Conservation (phyloP, 2,113 vertebrate genomes). For the Urocitellus parryii region DNA sequence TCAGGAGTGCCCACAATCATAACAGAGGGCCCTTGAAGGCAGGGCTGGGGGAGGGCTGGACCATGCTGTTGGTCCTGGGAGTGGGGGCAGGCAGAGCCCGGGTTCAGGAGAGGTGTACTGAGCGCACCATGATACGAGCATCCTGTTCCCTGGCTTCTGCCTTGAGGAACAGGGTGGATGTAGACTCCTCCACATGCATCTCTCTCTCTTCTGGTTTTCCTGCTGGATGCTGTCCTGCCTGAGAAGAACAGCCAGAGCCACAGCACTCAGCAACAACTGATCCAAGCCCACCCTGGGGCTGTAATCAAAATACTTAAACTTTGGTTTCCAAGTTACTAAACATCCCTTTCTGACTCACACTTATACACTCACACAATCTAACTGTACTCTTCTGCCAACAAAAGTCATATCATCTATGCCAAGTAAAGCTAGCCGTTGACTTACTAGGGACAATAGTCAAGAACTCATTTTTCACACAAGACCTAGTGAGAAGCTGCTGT, state of each 20-base stretch:
- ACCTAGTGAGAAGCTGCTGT: background rate
- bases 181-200: too few relatives aligned
- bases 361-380: background rate
- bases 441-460: background rate
- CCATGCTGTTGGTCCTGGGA: too few relatives aligned
- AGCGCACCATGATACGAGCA: too few relatives aligned
- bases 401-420: background rate
- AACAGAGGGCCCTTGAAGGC: too few relatives aligned
- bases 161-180: too few relatives aligned
- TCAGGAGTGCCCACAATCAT: too few relatives aligned
- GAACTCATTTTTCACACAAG: background rate
- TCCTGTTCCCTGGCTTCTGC: too few relatives aligned
- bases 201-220: background rate
- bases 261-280: background rate
- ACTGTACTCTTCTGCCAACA: too few relatives aligned
- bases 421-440: background rate
- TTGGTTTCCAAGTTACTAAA: background rate
- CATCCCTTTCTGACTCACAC: background rate
- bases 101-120: too few relatives aligned
- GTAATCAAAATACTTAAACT: background rate
- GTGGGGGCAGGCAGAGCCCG: too few relatives aligned
- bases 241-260: background rate
- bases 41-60: too few relatives aligned
- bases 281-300: background rate
- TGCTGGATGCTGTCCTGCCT: too few relatives aligned